Percentiles rank a stretch among this genome's conserved stretches.
Conservation (phyloP, 2,888 invertebrate genomes). For the Mongoloraphidia duomilia region DNA sequence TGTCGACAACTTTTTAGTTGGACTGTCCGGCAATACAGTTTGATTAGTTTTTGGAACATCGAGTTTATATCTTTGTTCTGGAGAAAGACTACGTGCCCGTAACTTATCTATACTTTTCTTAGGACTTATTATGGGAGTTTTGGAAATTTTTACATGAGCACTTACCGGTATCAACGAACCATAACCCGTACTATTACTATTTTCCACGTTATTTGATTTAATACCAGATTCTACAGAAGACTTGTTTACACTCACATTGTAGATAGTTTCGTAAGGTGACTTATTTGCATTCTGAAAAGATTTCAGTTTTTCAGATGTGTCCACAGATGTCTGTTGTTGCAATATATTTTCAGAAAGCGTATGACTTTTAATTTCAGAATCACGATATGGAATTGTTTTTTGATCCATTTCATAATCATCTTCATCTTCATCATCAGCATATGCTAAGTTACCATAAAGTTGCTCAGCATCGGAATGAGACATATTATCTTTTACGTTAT, state of each 20-base stretch:
- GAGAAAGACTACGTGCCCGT: slow-evolving; percentile 3
- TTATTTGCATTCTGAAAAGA: no score
- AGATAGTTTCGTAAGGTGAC: no score
- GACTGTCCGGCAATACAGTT: background rate
- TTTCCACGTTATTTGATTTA: no score
- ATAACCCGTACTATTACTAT: no score
- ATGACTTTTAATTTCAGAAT: no score
- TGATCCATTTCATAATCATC: background rate
- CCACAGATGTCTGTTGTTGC: no score
- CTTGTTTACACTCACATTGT: no score
- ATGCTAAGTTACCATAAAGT: background rate
- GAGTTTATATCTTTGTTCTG: slow-evolving; percentile 3
- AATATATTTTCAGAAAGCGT: no score
- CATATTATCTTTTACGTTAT: slow-evolving; percentile 14
- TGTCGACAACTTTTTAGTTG: background rate
- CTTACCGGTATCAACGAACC: background rate
- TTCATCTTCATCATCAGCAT: background rate
- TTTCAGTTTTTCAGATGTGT: no score
- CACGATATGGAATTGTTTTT: no score
- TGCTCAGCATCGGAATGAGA: background rate
- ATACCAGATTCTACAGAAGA: no score
- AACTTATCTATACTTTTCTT: background rate
- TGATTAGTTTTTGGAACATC: slow-evolving; percentile 1
- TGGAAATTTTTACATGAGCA: slow-evolving; percentile 2
- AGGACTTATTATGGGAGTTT: background rate